Base-by-base conservation (phyloP, 2,888 invertebrate genomes). In the Baronia brevicornis region DNA sequence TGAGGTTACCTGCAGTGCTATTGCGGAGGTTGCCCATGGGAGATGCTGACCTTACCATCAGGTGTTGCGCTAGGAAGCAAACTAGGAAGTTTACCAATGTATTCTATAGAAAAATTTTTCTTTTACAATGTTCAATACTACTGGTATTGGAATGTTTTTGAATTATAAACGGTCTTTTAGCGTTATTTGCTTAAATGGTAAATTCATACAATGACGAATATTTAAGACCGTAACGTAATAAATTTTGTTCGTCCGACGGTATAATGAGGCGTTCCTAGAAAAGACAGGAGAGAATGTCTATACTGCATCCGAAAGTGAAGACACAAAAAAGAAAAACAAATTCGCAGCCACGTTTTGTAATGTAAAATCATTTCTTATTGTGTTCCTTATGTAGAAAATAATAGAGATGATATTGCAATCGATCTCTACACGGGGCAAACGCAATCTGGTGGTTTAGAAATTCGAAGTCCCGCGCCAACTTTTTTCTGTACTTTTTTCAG, bases 211-310 rank as follows among this genome's bases (percentile, higher is more conserved):
- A 31, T 43, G 41, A 44, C 45, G 32, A 45, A 45, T 44, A 39
- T 49, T 46, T 46, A 38, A 38, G 41, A 50, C 46, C 51, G 48
- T 50, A 47, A 43, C 48, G 43, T 43, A 49, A 62, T 60, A 57
- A 55, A 57, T 60, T 58, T 50, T 41, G 46, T 49, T 50, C 45
- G 40, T 35, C 44, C 38, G 39, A 36, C 43, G 33, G 36, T 41
- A 50, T 69, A 68, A 69, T 69, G 60, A 70, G 60, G 48, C 41
- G 46, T 73, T 73, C 70, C 67, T 68, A 70, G 72, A 71, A 70
- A 47, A 53, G 48, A 51, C 50, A 43, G 48, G 50, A 45, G 23
- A 43, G 47, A 47, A 42, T 44, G 40, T 48, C 53, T 49, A 51
- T 46, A 48, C 42, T 54, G 52, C 53, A 55, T 54, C 51, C 52